A percentile compares a stretch with the other conserved stretches of the same genome.
phyloP scores from a whole-genome alignment of 2,888 invertebrate genomes.

The Tipula lateralis region DNA sequence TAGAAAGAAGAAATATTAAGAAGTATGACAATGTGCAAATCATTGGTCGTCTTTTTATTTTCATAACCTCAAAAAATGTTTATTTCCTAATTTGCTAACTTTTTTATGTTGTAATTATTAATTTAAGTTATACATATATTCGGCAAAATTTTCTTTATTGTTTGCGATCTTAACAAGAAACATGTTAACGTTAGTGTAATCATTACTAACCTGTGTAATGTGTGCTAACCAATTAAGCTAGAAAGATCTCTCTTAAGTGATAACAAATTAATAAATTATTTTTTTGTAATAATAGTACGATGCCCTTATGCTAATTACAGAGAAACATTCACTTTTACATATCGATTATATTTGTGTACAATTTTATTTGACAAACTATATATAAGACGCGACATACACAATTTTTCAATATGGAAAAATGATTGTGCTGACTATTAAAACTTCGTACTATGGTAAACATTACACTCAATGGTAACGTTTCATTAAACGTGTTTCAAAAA shows the following conservation, averaged over 20 bases:
- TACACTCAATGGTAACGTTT: too few species aligned
- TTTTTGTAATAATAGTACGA: not conserved
- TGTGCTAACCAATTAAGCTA: not conserved
- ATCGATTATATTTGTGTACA: not conserved
- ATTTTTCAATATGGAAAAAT: not conserved
- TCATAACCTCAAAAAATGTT: constrained; percentile 26
- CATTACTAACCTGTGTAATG: not conserved
- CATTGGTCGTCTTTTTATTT: constrained; percentile 19
- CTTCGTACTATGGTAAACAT: too few species aligned
- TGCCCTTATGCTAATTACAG: not conserved
- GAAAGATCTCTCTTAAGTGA: not conserved
- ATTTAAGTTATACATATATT: not conserved
- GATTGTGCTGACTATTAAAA: too few species aligned
- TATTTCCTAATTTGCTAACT: not conserved
- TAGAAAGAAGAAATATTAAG: not conserved
- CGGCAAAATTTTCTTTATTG: not conserved
- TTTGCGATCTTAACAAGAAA: not conserved
- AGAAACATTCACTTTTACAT: not conserved
- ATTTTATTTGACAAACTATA: too few species aligned
- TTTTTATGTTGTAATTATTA: not conserved
- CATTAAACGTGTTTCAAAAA: too few species aligned
- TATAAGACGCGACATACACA: not conserved
- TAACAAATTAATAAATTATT: not conserved
- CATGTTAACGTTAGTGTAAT: not conserved
- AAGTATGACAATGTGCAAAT: constrained; percentile 26